A percentile compares a stretch with the other conserved stretches of the same genome.
Evolutionary conservation across 2,113 vertebrate genomes (phyloP).

Genomic region (Colinus virginianus): DNA sequence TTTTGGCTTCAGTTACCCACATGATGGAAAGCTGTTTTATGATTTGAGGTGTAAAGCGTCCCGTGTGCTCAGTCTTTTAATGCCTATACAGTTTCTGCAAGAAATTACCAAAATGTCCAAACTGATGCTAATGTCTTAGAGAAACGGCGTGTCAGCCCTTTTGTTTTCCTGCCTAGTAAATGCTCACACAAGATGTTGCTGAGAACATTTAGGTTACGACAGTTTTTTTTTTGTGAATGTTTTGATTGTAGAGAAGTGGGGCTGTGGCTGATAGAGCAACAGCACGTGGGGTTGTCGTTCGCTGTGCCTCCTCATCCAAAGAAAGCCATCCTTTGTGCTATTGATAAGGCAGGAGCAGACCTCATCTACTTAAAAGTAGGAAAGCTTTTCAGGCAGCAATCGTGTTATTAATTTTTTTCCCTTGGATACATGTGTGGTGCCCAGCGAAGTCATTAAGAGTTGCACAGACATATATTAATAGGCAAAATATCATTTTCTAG

Average conservation of each 20-base stretch:
- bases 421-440: not conserved
- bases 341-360: not conserved
- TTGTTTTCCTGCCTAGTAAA: not conserved
- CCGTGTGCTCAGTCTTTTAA: constrained; percentile 37
- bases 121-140: not conserved
- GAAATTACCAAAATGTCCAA: not conserved
- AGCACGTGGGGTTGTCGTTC: not conserved
- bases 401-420: not conserved
- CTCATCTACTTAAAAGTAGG: not conserved
- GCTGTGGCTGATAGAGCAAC: not conserved
- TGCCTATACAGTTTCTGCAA: not conserved
- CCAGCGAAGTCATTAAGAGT: not conserved
- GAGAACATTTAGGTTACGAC: not conserved
- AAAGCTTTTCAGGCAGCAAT: not conserved
- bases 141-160: not conserved
- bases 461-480: not conserved
- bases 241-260: not conserved
- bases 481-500: not conserved
- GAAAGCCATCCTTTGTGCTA: constrained; percentile 48
- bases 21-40: constrained; percentile 5
- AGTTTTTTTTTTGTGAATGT: constrained; percentile 1
- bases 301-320: constrained; percentile 60
- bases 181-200: constrained; percentile 6
- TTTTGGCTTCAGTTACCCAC: constrained; percentile 20
- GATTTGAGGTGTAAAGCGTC: constrained; percentile 36